Evolutionary conservation across 2,888 invertebrate species (phyloP), one percentile per base, ranked within the genome.

Genomic region (Myopa testacea): DNA sequence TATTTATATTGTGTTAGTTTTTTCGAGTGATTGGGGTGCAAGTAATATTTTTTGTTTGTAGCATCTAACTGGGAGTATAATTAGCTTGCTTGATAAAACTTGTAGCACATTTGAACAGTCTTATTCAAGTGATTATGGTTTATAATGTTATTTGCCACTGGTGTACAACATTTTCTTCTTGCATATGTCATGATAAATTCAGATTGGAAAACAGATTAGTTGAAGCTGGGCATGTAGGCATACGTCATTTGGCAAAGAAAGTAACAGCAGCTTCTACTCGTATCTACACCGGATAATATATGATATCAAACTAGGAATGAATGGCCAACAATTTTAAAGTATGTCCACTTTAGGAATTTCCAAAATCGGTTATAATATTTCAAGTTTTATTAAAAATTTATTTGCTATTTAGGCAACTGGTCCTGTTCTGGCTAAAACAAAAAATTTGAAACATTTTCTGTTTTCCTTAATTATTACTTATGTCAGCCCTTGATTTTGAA

Each of bases 111-210:
- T 71, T 40, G 72, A 72, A 60, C 40, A 40, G n/a, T 58, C 72
- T 60, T 62, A 45, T 68, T 37, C 58, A 52, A 67, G 80, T 79
- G 81, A 80, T 81, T 80, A 79, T 77, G 76, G 76, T 67, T 78
- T 75, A 67, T 69, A 55, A 80, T 81, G 78, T 79, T 77, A 19
- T 34, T 38, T 67, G 65, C 34, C 38, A 34, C 67, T 65, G 10
- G 34, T 37, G 40, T 3, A 62, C 6, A 62, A 40, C 37, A 40
- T 60, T 72, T 37, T 19, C 34, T 45, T 14, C 4, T 40, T 63
- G 58, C 75, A 75, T 75, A 75, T 75, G 75, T 38, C 58, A 75
- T 16, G 40, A 45, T 45, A 45, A 45, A 75, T 75, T 75, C 67
- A 37, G n/a, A 26, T 19, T 26, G 19, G 10, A 62, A 62, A 26